These are phyloP conservation scores for Acronicta aceris DNA, from an alignment of 2,888 invertebrate genomes.

Conservation along the genomic window DNA sequence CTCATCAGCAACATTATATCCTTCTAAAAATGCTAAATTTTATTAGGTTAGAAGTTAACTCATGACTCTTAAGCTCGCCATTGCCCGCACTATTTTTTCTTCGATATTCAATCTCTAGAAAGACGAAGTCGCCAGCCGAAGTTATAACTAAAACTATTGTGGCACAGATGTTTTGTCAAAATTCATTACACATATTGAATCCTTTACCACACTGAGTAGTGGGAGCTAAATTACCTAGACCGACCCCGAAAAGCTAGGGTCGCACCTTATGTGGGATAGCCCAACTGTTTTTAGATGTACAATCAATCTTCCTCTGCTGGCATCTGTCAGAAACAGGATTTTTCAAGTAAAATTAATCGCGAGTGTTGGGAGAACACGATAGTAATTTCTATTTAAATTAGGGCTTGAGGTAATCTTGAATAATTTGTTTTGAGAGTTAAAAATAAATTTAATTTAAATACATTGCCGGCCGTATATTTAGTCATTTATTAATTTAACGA, in stretches of 20 bases:
- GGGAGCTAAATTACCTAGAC: slow-evolving; percentile 20
- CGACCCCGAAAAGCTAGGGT: slow-evolving; percentile 4
- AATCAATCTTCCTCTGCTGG: slow-evolving; percentile 45
- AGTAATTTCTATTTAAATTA: slow-evolving; percentile 11
- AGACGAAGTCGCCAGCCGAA: neutral
- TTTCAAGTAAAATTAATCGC: slow-evolving; percentile 43
- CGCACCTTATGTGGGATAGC: slow-evolving; percentile 18
- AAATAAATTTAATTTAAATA: no score
- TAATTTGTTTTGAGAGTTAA: neutral
- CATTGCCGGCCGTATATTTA: no score
- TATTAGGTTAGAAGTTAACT: no score
- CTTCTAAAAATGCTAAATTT: no score
- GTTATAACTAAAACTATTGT: slow-evolving; percentile 2
- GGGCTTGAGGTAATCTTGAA: neutral
- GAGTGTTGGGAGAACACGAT: slow-evolving; percentile 1
- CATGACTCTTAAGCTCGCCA: no score
- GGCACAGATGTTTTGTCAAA: slow-evolving; percentile 30
- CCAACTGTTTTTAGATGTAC: slow-evolving; percentile 41
- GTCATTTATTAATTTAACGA: no score
- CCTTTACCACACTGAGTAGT: slow-evolving; percentile 17
- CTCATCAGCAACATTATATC: no score
- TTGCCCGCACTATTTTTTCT: no score
- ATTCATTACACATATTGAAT: slow-evolving; percentile 27
- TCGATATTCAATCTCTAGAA: no score
- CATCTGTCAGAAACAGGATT: slow-evolving; percentile 44